A percentile compares a stretch with the other conserved stretches of the same genome.
Evolutionary conservation across 2,888 invertebrate species (phyloP).

Genomic region (Aethes cnicana): DNA sequence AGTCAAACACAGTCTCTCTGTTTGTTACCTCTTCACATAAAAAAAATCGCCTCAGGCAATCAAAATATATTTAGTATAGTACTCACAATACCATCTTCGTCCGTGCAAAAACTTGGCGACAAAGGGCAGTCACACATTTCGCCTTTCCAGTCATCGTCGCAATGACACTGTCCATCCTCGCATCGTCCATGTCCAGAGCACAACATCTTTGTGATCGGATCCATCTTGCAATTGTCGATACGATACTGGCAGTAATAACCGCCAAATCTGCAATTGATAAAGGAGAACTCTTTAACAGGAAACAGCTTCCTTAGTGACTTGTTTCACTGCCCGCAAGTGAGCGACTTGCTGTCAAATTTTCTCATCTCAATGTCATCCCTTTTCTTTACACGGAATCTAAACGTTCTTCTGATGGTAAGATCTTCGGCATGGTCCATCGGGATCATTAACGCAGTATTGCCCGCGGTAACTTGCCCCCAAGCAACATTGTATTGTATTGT

Average conservation of each 20-base stretch:
- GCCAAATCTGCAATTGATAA: slow-evolving; percentile 3
- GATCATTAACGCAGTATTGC: too few relatives aligned
- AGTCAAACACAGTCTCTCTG: too few relatives aligned
- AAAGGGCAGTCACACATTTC: slow-evolving; percentile 16
- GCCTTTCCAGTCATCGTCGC: slow-evolving; percentile 6
- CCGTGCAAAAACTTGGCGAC: background rate
- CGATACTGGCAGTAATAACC: slow-evolving; percentile 22
- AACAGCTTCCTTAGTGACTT: background rate
- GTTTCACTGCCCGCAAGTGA: background rate
- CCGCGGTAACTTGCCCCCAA: too few relatives aligned
- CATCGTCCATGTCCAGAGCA: slow-evolving; percentile 19
- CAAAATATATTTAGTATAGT: background rate
- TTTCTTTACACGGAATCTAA: too few relatives aligned
- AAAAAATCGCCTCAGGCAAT: too few relatives aligned
- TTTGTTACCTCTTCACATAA: too few relatives aligned
- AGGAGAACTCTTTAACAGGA: too few relatives aligned
- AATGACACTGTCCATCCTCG: slow-evolving; percentile 9
- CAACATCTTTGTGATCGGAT: background rate
- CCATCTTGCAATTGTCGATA: slow-evolving; percentile 15
- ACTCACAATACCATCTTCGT: slow-evolving; percentile 7
- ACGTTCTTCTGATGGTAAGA: too few relatives aligned
- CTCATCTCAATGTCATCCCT: too few relatives aligned
- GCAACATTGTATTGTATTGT: too few relatives aligned
- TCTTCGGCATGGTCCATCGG: too few relatives aligned
- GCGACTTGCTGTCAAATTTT: background rate